These are phyloP conservation scores for Drosophila anomalata DNA, from an alignment of 2,888 invertebrate genomes.

Conservation along the genomic window DNA sequence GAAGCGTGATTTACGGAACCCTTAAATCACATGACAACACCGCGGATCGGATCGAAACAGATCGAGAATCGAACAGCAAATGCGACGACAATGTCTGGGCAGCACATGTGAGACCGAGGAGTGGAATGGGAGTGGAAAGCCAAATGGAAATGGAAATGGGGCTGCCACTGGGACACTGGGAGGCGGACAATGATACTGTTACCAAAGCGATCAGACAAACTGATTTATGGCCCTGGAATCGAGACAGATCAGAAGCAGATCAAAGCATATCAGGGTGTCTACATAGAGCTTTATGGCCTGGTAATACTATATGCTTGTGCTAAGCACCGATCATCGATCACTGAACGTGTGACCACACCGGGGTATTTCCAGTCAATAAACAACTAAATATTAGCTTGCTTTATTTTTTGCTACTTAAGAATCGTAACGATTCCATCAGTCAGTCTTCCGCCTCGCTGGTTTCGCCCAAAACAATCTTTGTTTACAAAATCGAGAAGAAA, in stretches of 20 bases:
- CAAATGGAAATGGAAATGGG: constrained; percentile 18
- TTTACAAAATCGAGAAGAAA: constrained; percentile 24
- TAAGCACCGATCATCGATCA: constrained; percentile 53
- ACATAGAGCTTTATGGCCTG: constrained; percentile 21
- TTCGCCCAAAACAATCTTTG: constrained; percentile 29
- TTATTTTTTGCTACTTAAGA: constrained; percentile 24
- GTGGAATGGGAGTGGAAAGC: constrained; percentile 3
- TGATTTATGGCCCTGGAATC: constrained; percentile 64
- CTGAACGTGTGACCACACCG: constrained; percentile 33
- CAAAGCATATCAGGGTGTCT: constrained; percentile 56
- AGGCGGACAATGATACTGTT: constrained; percentile 47
- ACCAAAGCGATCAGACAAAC: constrained; percentile 43
- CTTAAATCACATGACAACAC: constrained; percentile 77
- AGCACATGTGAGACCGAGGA: constrained; percentile 55
- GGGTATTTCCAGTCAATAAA: constrained; percentile 57
- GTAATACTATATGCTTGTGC: constrained; percentile 63
- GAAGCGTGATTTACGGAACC: constrained; percentile 83
- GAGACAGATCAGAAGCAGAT: constrained; percentile 49
- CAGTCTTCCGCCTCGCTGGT: constrained; percentile 28
- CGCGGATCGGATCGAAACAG: constrained; percentile 40
- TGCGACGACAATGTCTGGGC: constrained; percentile 63
- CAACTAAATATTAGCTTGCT: constrained; percentile 24
- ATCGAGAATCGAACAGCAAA: constrained; percentile 74
- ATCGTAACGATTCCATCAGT: constrained; percentile 19
- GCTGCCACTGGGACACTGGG: constrained; percentile 31